Base-by-base conservation (phyloP, 1,140 invertebrate genomes). In the Homalodisca vitripennis region DNA sequence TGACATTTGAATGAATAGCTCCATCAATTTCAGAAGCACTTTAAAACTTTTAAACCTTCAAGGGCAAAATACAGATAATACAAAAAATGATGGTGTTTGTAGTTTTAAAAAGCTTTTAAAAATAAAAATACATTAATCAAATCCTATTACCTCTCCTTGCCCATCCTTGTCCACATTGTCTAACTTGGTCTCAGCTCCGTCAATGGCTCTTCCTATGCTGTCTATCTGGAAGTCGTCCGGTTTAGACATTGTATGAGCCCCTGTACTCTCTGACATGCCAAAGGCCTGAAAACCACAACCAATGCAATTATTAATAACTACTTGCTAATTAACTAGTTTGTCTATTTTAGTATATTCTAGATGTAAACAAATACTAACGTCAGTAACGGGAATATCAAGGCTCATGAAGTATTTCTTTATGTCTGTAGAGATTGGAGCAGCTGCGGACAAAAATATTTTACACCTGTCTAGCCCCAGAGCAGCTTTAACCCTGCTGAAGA, bases 391-490 rank as follows among this genome's bases (percentile, higher is more conserved):
- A 48, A 97, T 91, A 75, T 97, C 91, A 0, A 97, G 80, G 55
- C 91, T 91, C 72, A 92, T 78, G 77, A 98, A 97, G 80, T 91
- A 97, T 71, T 91, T 87, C 75, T 95, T 88, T 13, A 95, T 84
- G 26, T 97, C 93, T 0, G 81, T 82, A 1, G 88, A 87, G 20
- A 96, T 85, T 0, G 95, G 94, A 1, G 95, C 95, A 2, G 93
- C 94, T 1, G 89, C 93, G 0, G 89, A 89, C 29, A 88, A 78
- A 72, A 87, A 88, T 1, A 86, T 74, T 17, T 80, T 80, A 73
- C 91, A 92, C 30, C 85, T 80, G 72, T 89, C 87, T 1, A 98
- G 80, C 0, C 95, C 95, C 17, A 97, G 78, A 1, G 86, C 85
- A 24, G 83, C 79, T 70, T 88, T 88, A 0, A 95, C 85, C 79